Conservation (phyloP, 1,140 invertebrate genomes). For the Drosophila orosa region DNA sequence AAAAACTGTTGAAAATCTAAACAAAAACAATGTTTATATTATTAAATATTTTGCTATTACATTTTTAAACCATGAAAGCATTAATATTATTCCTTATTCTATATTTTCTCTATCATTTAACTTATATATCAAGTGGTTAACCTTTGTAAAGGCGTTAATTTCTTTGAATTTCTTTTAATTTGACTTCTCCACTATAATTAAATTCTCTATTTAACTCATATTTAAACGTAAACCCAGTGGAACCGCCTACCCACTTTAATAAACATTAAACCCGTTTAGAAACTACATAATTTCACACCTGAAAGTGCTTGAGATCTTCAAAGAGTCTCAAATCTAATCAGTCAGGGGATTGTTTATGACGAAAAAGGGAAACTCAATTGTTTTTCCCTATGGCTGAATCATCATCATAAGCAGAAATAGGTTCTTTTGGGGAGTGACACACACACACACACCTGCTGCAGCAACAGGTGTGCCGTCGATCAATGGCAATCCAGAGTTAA, state of each 20-base stretch:
- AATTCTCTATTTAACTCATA: background rate
- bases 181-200: background rate
- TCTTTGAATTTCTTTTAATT: background rate
- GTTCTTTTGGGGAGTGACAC: constrained; percentile 14
- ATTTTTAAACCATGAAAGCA: background rate
- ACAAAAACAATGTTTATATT: background rate
- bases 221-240: constrained; percentile 5
- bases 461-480: constrained; percentile 33
- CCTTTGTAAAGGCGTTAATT: background rate
- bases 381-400: constrained; percentile 6
- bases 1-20: background rate
- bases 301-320: background rate
- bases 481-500: constrained; percentile 24
- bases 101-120: no score
- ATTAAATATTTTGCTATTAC: background rate
- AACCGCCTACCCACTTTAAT: background rate
- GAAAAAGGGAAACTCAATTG: constrained; percentile 15
- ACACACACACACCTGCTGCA: constrained; percentile 30
- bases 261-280: background rate
- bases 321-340: constrained; percentile 12
- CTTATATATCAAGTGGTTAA: background rate
- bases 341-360: background rate
- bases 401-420: constrained; percentile 7
- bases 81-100: background rate
- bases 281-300: background rate